Base-by-base conservation (phyloP, 1,140 invertebrate genomes). In the Macrotrachela quadricornifera region DNA sequence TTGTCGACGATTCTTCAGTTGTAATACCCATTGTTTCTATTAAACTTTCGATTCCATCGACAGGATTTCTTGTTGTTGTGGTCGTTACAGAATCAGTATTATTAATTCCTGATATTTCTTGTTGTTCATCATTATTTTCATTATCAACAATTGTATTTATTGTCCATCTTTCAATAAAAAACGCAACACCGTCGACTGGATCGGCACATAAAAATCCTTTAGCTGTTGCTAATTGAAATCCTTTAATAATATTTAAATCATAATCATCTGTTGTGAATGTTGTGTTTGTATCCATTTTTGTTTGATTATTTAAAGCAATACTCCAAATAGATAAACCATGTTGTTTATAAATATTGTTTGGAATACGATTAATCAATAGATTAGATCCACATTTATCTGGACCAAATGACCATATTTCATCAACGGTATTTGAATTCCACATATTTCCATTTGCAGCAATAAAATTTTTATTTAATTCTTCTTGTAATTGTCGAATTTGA, bases 191-290 rank as follows among this genome's bases (percentile, higher is more conserved):
- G 73, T 81, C 82, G 80, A 94, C 83, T 15, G 87, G 85, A 63
- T 95, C 90, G 65, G 94, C 85, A 71, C 90, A 95, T 16, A 94
- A 64, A 6, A 87, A 85, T 6, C 91, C 90, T 46, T 82, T 77
- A 14, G 81, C 67, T 1, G 83, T 81, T 0, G 85, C 85, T 62
- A 95, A 66, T 75, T 95, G 85, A 68, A 95, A 97, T 2, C 91
- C 90, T 73, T 82, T 88, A 1, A 95, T 74, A 63, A 95, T 79
- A 54, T 60, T 63, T 45, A 61, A 63, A 51, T 69, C 67, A 57
- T 61, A 62, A 15, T 62, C 57, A 49, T 62, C 55, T 8, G 63
- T 44, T 12, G 37, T 41, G n/a, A 41, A 30, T n/a, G 13, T 39
- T 16, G 36, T 13, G 12, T 14, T 13, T 42, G 40, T 57, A 56